Conservation (phyloP, 1,140 invertebrate genomes). For the Dreissena polymorpha region DNA sequence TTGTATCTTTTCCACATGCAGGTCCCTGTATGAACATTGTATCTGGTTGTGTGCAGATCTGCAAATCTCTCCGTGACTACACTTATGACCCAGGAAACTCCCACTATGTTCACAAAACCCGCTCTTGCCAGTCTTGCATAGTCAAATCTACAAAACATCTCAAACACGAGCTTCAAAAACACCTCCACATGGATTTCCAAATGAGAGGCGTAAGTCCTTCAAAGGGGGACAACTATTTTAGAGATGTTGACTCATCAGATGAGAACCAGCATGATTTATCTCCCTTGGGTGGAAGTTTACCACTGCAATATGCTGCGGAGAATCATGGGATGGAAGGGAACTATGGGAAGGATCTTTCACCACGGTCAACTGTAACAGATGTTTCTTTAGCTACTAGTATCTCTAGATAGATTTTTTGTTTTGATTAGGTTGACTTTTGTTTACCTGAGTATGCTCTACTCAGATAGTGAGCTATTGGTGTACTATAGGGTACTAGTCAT, state of each 20-base stretch:
- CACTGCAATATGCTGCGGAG: constrained; percentile 15
- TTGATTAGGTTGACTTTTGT: not conserved
- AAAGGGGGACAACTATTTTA: constrained; percentile 28
- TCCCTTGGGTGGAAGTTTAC: constrained; percentile 41
- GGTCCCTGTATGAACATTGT: constrained; percentile 64
- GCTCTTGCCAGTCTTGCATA: constrained; percentile 37
- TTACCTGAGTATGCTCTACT: no score
- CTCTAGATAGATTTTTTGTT: constrained; percentile 23
- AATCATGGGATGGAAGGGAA: constrained; percentile 25
- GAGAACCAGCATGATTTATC: constrained; percentile 34
- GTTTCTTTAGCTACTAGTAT: constrained; percentile 30
- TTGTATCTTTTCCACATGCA: constrained; percentile 40
- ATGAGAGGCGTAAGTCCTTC: not conserved
- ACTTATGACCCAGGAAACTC: constrained; percentile 56
- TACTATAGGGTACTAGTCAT: no score
- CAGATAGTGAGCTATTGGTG: not conserved
- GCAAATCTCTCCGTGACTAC: constrained; percentile 55
- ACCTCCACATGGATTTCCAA: constrained; percentile 47
- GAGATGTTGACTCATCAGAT: not conserved
- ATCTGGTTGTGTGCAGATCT: constrained; percentile 64
- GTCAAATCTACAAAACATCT: constrained; percentile 32
- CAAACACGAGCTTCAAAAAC: constrained; percentile 37
- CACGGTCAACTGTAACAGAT: constrained; percentile 46
- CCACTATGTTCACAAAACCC: constrained; percentile 34
- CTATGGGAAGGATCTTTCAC: constrained; percentile 35